Percentiles rank a stretch among this genome's conserved stretches.
These are phyloP conservation scores for Oceanodroma leucorhoa DNA, from an alignment of 2,797 vertebrate species.

Conservation along the genomic window DNA sequence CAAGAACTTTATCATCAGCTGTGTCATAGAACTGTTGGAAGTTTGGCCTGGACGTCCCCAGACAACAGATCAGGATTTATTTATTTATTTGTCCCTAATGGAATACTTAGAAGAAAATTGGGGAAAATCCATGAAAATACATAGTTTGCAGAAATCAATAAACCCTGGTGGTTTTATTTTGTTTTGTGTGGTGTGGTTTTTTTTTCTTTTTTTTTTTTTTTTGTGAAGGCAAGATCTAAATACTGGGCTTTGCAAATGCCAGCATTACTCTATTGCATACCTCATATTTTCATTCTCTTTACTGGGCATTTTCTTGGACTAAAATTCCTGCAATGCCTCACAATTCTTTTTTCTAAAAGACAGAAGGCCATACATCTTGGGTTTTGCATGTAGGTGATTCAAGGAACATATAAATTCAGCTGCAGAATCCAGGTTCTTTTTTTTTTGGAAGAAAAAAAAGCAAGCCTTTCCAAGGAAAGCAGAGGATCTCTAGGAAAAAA, in stretches of 20 bases:
- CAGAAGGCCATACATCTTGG: rapidly evolving
- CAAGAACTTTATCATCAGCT: not conserved
- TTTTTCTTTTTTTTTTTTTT: no score
- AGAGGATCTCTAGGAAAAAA: not conserved
- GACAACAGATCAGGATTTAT: not conserved
- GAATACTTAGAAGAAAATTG: not conserved
- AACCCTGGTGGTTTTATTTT: no score
- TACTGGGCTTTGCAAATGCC: not conserved
- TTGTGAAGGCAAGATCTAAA: not conserved
- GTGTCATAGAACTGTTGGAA: not conserved
- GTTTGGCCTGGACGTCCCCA: not conserved
- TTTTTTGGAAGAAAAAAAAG: not conserved
- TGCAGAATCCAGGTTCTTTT: not conserved
- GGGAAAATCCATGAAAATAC: not conserved
- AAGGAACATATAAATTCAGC: not conserved
- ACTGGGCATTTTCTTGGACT: not conserved
- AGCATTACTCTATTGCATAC: not conserved
- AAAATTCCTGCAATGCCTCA: not conserved
- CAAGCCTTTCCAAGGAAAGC: not conserved
- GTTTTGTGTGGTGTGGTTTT: rapidly evolving
- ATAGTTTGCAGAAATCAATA: not conserved
- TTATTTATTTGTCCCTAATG: not conserved
- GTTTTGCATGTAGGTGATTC: not conserved
- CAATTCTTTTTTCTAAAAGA: not conserved
- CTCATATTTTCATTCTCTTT: not conserved